Conservation (phyloP, 2,797 vertebrate genomes). For the Eleutherodactylus coqui region DNA sequence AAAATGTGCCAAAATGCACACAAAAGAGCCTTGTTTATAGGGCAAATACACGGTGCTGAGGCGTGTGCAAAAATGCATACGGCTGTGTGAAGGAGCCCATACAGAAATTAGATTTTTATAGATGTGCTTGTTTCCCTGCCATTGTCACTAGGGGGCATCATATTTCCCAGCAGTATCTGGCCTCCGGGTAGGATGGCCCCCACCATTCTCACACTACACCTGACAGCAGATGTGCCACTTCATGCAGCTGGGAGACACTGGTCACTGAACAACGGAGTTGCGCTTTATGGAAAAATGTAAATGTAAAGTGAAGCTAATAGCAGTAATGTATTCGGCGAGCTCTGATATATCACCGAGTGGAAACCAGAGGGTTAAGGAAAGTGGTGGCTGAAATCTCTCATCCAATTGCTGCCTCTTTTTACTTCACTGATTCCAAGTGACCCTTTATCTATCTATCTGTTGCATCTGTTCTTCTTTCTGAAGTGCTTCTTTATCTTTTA, state of each 20-base stretch:
- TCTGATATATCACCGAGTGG: not conserved
- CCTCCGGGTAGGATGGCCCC: too few species aligned
- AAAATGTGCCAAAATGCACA: too few species aligned
- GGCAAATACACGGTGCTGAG: too few species aligned
- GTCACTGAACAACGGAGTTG: not conserved
- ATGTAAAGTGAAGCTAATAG: not conserved
- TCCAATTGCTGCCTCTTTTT: not conserved
- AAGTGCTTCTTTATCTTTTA: constrained; percentile 48
- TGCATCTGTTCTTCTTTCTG: constrained; percentile 43
- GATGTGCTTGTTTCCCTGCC: too few species aligned
- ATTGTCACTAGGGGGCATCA: too few species aligned
- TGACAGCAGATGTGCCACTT: too few species aligned
- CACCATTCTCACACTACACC: too few species aligned
- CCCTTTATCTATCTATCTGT: constrained; percentile 43
- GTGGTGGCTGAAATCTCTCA: not conserved
- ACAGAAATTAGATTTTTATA: too few species aligned
- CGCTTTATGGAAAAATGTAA: not conserved
- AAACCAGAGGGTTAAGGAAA: constrained; percentile 23
- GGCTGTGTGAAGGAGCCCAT: too few species aligned
- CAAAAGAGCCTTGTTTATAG: too few species aligned
- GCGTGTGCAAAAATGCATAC: too few species aligned
- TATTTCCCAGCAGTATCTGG: too few species aligned
- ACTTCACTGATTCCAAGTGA: constrained; percentile 35
- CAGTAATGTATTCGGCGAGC: not conserved
- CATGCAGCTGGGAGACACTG: not conserved